Conservation (phyloP, 92 coral and sea anemone species). For the Porites divaricata region DNA sequence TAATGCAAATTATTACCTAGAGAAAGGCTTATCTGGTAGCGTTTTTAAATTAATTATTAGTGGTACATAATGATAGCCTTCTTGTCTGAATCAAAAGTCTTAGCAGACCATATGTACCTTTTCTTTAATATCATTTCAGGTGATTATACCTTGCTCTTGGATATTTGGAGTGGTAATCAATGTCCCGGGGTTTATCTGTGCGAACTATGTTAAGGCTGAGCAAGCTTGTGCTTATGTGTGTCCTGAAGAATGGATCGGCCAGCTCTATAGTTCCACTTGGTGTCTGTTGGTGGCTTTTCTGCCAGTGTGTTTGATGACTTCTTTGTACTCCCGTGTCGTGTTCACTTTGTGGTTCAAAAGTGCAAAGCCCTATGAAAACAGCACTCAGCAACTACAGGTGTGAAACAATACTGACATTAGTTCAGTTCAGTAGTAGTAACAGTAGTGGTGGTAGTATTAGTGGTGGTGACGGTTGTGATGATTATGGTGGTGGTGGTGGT, state of each 20-base stretch:
- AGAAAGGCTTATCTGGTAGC: too few relatives aligned
- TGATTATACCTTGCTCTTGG: constrained; percentile 10
- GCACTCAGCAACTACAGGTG: not conserved
- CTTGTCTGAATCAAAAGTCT: too few relatives aligned
- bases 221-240: not conserved
- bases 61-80: too few relatives aligned
- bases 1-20: too few relatives aligned
- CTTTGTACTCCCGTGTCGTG: constrained; percentile 18
- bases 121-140: not conserved
- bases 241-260: not conserved
- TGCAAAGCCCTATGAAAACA: not conserved
- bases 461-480: too few relatives aligned
- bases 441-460: too few relatives aligned
- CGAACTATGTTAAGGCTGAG: not conserved
- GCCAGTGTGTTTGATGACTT: constrained; percentile 4
- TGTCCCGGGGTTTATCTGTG: not conserved
- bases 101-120: too few relatives aligned
- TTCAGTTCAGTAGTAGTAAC: too few relatives aligned
- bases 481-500: too few relatives aligned
- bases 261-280: not conserved
- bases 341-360: constrained; percentile 4
- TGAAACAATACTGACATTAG: too few relatives aligned
- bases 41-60: too few relatives aligned
- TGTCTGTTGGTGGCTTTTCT: not conserved
- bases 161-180: not conserved